Evolutionary conservation across 1,140 invertebrate species (phyloP), one percentile per base, ranked within the genome.

Genomic region (Triops cancriformis): DNA sequence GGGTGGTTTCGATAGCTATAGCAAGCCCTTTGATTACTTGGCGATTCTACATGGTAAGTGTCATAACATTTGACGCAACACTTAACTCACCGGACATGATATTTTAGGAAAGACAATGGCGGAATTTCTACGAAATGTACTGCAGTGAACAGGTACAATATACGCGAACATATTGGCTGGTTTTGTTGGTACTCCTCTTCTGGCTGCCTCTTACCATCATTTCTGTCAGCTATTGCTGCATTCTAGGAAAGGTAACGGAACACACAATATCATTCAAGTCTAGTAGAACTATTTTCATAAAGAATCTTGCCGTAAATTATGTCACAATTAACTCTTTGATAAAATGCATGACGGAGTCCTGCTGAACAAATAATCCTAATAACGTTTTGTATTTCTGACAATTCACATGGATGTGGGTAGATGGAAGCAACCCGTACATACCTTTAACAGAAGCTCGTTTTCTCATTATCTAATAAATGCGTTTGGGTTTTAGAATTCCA

Each of bases 181-280:
- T 92, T 23, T 86, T 92, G 0, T 85, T 91, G 10, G 86, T 88
- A 1, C 84, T 91, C 5, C 82, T 92, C 23, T 90, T 93, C 0
- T 93, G 91, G 90, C 81, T 91, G 26, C 91, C 92, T 0, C 82
- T 93, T 1, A 83, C 85, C 0, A 86, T 91, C 1, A 92, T 93
- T 89, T 83, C 89, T 1, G 82, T 92, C 41, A 90, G 88, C 80
- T 91, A 91, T 79, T 85, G 87, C 3, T 85, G 88, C 11, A 90
- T 91, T 77, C 88, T 91, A 76, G 83, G 87, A 72, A 90, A 90
- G 84, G 89, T 90, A 84, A 82, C 78, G 9, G 28, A 77, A n/a
- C 2, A 72, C n/a, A n/a, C n/a, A n/a, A 77, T 78, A 80, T 27
- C 2, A 26, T 37, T 26, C 23, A 51, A n/a, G 14, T 74, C 11